Base-by-base conservation (phyloP, 2,888 invertebrate genomes). In the Ypsolopha scabrella region DNA sequence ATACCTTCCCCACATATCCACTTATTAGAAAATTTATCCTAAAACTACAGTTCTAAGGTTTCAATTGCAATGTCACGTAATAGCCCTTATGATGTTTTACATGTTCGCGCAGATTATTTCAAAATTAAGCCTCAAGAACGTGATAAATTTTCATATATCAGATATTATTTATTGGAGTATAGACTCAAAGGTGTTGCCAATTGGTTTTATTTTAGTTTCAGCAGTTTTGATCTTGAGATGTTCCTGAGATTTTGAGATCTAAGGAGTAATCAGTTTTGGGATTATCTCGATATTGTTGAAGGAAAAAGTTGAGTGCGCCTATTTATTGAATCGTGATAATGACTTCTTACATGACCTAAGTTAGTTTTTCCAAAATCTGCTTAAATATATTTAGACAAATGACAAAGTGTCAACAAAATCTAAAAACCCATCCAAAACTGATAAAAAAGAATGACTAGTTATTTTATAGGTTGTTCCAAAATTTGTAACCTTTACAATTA, bases 61-160 rank as follows among this genome's bases (percentile, higher is more conserved):
- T 56, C 56, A 63, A 71, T 75, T 80, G 57, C 70, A 57, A 57
- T 72, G 68, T 61, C 63, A 62, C 54, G 56, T 45, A 57, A 60
- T 58, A 50, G 51, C 55, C 58, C 59, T 57, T 80, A 58, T 49
- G 63, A 60, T 70, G 62, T 67, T 78, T 61, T 60, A 51, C 59
- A 61, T 67, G 63, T 62, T 53, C 55, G 56, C 52, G 48, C 55
- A 63, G 70, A 79, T 77, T 77, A 78, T 80, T 86, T 83, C 82
- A 82, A 85, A 86, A 85, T 86, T 82, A 85, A 83, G 79, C 79
- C 76, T 80, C 82, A 81, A 78, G 77, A 80, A 76, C 78, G 80
- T 80, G 81, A 83, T 85, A 85, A 78, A 81, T 81, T 85, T 81
- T 81, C 81, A 85, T 86, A 85, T 83, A 85, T 85, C 85, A 81